Percentiles rank a stretch among this genome's conserved stretches.
phyloP scores from a whole-genome alignment of 2,888 invertebrate genomes.

The Nematopogon swammerdamellus region DNA sequence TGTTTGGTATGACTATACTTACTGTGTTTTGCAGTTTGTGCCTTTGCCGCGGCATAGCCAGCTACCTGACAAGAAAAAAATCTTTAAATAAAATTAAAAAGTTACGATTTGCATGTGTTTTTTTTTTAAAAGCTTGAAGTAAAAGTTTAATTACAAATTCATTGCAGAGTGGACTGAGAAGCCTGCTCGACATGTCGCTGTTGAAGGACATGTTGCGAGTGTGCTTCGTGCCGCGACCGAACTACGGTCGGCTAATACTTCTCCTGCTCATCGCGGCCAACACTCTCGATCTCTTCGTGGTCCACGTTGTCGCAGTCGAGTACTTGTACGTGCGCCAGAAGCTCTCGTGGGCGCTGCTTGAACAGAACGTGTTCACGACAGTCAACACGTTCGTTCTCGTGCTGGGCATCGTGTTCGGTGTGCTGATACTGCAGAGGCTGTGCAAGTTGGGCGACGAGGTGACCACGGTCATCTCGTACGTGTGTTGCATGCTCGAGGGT shows the following conservation, averaged over 20 bases:
- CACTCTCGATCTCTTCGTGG: constrained; percentile 27
- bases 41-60: too few species aligned
- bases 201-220: constrained; percentile 37
- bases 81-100: too few species aligned
- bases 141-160: too few species aligned
- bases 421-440: constrained; percentile 52
- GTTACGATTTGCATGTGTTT: too few species aligned
- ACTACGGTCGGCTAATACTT: constrained; percentile 24
- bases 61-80: too few species aligned
- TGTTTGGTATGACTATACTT: too few species aligned
- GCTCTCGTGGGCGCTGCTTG: constrained; percentile 63
- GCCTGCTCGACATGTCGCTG: constrained; percentile 21
- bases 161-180: constrained; percentile 17
- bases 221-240: constrained; percentile 31
- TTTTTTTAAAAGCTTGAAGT: too few species aligned
- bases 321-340: constrained; percentile 62
- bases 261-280: constrained; percentile 16
- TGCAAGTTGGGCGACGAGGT: constrained; percentile 35
- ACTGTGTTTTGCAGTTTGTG: too few species aligned
- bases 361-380: constrained; percentile 59
- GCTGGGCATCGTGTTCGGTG: constrained; percentile 55
- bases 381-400: constrained; percentile 46
- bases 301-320: constrained; percentile 48
- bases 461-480: constrained; percentile 5
- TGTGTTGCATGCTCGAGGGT: constrained; percentile 25